Evolutionary conservation across 2,113 vertebrate genomes (phyloP), one percentile per base, ranked within the genome.

Genomic region (Tiliqua scincoides): DNA sequence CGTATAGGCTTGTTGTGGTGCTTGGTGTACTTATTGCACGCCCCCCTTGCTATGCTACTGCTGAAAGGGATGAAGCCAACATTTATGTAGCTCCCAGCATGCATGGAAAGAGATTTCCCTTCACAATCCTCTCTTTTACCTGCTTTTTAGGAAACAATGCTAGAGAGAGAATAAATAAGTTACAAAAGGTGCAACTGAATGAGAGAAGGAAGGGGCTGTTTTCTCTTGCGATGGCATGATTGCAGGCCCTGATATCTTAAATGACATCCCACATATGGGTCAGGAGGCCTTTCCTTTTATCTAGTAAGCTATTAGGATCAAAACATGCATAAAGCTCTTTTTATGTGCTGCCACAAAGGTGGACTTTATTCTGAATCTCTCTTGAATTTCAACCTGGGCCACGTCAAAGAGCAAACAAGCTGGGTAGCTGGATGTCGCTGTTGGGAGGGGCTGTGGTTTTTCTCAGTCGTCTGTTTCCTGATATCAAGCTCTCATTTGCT

Each of bases 381-480:
- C 91, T 95, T 90, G n/a, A 72, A 62, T 93, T 95, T 95, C 92
- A 93, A 79, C 91, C 91, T 81, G 25, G 85, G 86, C 77, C 63
- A 82, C 75, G 32, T 75, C 63, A 43, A 72, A 83, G 71, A 81
- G 52, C 82, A 91, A 91, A 85, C 72, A 89, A 91, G 85, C n/a
- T 59, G 1, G 2, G 63, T n/a, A 18, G 83, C 37, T 71, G 71
- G 1, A 25, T 30, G 70, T n/a, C 67, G 32, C 65, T 84, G 71
- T 59, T 52, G 12, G 6, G 15, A 20, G 74, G 43, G 32, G 68
- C 72, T 30, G 35, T 15, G 40, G 3, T 30, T n/a, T 1, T 35
- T 84, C 89, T 15, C 18, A 25, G n/a, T 9, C 6, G 54, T 15
- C 82, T 79, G 43, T 0, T 17, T 32, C 63, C 77, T 32, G 61